Conservation (phyloP, 2,113 vertebrate species). For the Sciurus niger region DNA sequence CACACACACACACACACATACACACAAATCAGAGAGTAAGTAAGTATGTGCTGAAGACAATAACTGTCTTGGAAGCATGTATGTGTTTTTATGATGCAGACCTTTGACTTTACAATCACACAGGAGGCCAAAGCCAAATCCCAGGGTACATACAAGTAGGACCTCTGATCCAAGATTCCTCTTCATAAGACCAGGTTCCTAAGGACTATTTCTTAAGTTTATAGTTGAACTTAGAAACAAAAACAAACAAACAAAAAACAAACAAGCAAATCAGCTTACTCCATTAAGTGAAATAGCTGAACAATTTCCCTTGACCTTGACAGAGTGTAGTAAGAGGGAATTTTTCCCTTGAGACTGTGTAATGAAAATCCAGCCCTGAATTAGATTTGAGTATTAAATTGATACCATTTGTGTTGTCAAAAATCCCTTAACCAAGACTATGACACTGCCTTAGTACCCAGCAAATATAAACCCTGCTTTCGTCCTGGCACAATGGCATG, state of each 20-base stretch:
- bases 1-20: background rate
- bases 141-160: background rate
- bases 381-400: background rate
- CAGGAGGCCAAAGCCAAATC: background rate
- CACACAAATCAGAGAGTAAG: background rate
- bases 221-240: background rate
- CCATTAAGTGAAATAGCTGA: background rate
- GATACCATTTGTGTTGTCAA: background rate
- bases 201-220: background rate
- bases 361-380: background rate
- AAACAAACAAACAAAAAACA: no score
- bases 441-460: background rate
- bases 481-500: no score
- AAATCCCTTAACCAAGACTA: background rate
- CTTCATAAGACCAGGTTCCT: background rate
- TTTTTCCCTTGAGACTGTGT: background rate
- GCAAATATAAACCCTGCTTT: background rate
- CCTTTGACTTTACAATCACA: background rate
- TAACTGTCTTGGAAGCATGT: background rate
- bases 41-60: background rate
- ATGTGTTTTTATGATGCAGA: background rate
- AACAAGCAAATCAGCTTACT: background rate
- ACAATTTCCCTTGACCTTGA: background rate
- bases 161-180: background rate
- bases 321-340: background rate